Base-by-base conservation (phyloP, 2,797 vertebrate genomes). In the Hylomyscus alleni region DNA sequence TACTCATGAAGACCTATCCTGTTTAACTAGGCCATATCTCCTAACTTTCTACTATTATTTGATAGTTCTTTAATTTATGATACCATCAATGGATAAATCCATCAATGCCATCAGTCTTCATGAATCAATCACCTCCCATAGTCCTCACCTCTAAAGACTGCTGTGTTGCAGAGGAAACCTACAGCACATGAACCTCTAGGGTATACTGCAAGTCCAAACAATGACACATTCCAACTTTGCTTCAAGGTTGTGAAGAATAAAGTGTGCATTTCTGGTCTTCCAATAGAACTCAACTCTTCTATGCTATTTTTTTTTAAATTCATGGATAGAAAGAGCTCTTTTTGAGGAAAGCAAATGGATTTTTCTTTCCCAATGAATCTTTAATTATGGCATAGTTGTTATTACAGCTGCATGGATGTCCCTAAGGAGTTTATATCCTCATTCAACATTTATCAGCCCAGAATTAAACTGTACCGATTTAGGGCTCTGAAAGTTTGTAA, bases 381-480 rank as follows among this genome's bases (percentile, higher is more conserved):
- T 93, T 95, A 94, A 86, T 96, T n/a, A 29, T 84, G 73, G 24
- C 19, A 31, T 29, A 56, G 17, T 90, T 84, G 76, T 92, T 92
- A 44, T 47, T 91, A 56, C 44, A 91, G 73, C 52, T 67, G 6
- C 47, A 73, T 82, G 93, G 78, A 65, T 90, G 40, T 89, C 47
- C 72, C 67, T 58, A 54, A 65, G 87, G 77, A 77, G 80, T 90
- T 93, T 88, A 65, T 85, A 44, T 73, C 80, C 40, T 93, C 58
- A 50, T 89, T 88, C 94, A 95, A 17, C 91, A 93, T 93, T 91
- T 94, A 86, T 89, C 62, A 92, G 94, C 90, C 31, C n/a, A 93
- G 62, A 94, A 90, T 84, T 80, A 90, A 44, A 67, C 1, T 14
- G 81, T 11, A 52, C 76, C 56, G 50, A 89, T 91, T 80, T 88